Evolutionary conservation across 2,113 vertebrate species (phyloP).

Genomic region (Colaptes auratus): DNA sequence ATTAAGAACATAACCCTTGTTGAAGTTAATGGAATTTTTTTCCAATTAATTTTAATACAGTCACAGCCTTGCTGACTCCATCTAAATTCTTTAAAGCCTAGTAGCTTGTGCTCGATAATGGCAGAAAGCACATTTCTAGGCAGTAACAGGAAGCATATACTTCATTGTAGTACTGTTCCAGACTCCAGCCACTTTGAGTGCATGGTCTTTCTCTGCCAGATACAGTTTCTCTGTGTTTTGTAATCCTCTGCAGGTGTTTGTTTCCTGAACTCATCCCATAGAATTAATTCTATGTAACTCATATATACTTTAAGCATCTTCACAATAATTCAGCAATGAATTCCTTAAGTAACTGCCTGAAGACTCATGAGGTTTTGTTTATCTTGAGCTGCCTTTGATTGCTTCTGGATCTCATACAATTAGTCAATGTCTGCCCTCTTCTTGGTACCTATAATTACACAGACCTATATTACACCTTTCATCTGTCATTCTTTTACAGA

Average conservation of each 20-base stretch:
- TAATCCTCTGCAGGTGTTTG: background rate
- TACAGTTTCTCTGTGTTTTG: background rate
- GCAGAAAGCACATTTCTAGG: background rate
- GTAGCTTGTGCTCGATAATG: background rate
- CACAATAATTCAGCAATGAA: background rate
- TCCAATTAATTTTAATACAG: background rate
- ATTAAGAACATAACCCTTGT: background rate
- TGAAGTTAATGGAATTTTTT: background rate
- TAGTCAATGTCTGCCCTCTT: background rate
- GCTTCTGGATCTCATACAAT: background rate
- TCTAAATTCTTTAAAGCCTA: background rate
- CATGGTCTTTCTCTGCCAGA: background rate
- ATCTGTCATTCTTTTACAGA: background rate
- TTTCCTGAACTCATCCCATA: background rate
- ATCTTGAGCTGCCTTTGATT: background rate
- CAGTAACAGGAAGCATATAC: background rate
- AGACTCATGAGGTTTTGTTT: background rate
- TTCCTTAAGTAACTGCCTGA: background rate
- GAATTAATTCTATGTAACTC: background rate
- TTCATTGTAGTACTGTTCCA: background rate
- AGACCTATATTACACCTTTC: background rate
- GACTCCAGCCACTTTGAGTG: background rate
- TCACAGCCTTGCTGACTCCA: background rate
- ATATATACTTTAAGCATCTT: background rate
- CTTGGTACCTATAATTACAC: background rate